phyloP scores from a whole-genome alignment of 2,113 vertebrate species.

The Oreotrochilus melanogaster region DNA sequence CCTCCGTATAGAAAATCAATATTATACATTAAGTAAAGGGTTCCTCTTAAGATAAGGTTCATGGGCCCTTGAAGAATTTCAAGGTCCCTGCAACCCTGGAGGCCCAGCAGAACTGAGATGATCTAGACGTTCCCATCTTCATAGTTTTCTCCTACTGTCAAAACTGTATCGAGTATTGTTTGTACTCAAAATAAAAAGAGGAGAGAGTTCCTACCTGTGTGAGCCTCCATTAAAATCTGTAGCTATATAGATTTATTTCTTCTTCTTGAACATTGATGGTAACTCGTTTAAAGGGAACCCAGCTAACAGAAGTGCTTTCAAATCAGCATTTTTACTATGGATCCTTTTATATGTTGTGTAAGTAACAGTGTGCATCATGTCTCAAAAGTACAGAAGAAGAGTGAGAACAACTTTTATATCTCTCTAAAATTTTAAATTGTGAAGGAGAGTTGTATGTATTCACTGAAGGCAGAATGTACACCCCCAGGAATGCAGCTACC shows the following conservation, averaged over 20 bases:
- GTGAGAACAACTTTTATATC: neutral
- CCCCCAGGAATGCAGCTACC: neutral
- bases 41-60: neutral
- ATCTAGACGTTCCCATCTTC: neutral
- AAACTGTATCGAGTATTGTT: neutral
- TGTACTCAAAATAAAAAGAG: neutral
- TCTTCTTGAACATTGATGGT: neutral
- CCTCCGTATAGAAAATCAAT: neutral
- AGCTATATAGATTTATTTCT: neutral
- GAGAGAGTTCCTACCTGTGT: neutral
- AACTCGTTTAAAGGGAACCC: neutral
- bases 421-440: neutral
- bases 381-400: neutral
- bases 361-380: neutral
- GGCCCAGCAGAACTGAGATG: neutral
- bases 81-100: neutral
- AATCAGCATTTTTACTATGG: neutral
- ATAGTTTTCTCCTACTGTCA: neutral
- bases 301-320: neutral
- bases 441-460: neutral
- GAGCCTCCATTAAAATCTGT: neutral
- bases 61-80: neutral
- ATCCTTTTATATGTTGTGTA: neutral
- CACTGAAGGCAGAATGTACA: neutral
- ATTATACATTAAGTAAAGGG: neutral